These are phyloP conservation scores for Poecilia velifera DNA, from an alignment of 2,797 vertebrate genomes.

Conservation along the genomic window DNA sequence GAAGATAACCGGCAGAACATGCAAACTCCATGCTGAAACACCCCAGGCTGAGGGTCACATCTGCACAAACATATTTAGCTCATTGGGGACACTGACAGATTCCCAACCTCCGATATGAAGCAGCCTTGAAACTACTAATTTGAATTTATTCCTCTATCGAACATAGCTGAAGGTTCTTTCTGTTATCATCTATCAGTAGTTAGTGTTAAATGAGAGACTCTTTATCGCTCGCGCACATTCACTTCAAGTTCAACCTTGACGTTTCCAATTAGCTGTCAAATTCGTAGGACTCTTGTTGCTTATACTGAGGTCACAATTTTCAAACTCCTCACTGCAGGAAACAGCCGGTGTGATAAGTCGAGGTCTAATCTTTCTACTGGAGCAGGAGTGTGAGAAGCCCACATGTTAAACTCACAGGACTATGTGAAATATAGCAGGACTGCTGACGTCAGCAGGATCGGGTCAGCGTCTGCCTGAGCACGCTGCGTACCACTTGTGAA, in stretches of 20 bases:
- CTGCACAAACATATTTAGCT: neutral
- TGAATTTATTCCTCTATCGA: neutral
- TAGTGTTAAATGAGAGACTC: neutral
- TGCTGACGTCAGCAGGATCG: conserved; percentile 47
- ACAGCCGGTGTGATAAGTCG: conserved; percentile 42
- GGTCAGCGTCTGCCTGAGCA: conserved; percentile 11
- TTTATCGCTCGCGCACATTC: neutral
- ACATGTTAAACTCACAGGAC: conserved; percentile 44
- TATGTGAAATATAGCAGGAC: conserved; percentile 42
- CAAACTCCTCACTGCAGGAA: conserved; percentile 25
- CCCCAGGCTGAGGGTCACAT: neutral
- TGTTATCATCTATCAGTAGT: neutral
- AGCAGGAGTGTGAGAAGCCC: conserved; percentile 26
- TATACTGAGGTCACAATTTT: conserved; percentile 15
- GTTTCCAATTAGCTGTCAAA: neutral
- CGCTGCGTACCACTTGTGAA: conserved; percentile 9
- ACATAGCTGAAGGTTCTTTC: neutral
- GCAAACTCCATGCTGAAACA: neutral
- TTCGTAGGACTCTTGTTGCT: neutral
- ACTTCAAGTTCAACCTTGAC: neutral
- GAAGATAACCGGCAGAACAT: neutral
- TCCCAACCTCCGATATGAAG: neutral
- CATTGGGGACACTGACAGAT: neutral
- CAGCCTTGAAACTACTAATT: neutral
- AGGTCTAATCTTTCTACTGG: conserved; percentile 28